Percentiles rank a stretch among this genome's conserved stretches.
phyloP scores from a whole-genome alignment of 2,797 vertebrate species.

The Tolypeutes matacus region DNA sequence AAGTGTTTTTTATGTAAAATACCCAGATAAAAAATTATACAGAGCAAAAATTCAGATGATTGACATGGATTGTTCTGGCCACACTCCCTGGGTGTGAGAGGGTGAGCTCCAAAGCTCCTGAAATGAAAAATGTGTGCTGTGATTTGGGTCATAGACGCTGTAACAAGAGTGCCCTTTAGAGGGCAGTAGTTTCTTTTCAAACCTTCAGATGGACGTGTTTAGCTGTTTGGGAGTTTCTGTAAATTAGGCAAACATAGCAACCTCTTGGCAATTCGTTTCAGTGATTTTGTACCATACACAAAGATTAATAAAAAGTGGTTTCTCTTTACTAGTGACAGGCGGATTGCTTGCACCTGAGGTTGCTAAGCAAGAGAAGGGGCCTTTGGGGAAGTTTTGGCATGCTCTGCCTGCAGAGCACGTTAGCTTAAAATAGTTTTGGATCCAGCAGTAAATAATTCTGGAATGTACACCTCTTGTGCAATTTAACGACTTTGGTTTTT shows the following conservation, averaged over 20 bases:
- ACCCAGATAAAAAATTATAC: fast-evolving
- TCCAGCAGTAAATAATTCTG: background rate
- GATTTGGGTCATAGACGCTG: background rate
- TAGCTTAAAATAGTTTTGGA: background rate
- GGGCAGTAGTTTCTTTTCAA: slow-evolving; percentile 49
- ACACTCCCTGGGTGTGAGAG: background rate
- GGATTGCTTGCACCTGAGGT: background rate
- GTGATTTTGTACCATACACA: fast-evolving
- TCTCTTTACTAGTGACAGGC: fast-evolving
- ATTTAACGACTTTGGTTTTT: background rate
- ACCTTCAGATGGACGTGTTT: fast-evolving
- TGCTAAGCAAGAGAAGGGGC: background rate
- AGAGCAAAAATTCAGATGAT: background rate
- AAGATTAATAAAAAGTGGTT: background rate
- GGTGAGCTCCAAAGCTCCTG: background rate
- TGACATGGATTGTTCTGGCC: fast-evolving
- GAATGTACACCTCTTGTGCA: background rate
- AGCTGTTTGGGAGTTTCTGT: background rate
- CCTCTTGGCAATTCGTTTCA: background rate
- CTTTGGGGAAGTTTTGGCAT: background rate
- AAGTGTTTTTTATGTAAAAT: background rate
- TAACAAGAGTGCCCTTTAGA: slow-evolving; percentile 66
- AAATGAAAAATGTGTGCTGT: fast-evolving
- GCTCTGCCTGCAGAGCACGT: background rate
- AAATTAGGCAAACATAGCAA: fast-evolving